Conservation (phyloP, 2,888 invertebrate species). For the Yponomeuta sedellus region DNA sequence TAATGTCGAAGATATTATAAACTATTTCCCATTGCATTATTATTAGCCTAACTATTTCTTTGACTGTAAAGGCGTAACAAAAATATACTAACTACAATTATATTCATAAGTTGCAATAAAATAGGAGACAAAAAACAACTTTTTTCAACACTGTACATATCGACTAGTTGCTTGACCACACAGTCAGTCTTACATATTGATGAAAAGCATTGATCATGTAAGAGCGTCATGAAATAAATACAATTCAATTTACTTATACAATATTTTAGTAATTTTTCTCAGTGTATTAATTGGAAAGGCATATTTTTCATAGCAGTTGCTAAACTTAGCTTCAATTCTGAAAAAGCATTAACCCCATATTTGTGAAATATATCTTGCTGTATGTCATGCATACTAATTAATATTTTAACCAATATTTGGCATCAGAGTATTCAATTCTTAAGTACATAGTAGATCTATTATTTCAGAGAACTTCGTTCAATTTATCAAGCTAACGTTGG, state of each 20-base stretch:
- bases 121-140: conserved; percentile 34
- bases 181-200: conserved; percentile 17
- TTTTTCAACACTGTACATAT: conserved; percentile 20
- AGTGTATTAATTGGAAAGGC: no score
- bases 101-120: conserved; percentile 27
- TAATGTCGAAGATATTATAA: background rate
- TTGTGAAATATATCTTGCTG: no score
- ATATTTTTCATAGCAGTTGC: no score
- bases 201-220: background rate
- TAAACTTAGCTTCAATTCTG: no score
- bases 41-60: background rate
- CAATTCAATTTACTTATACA: background rate
- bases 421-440: conserved; percentile 52
- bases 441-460: conserved; percentile 62
- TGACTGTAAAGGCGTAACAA: conserved; percentile 57
- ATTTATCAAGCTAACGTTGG: conserved; percentile 19
- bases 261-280: background rate
- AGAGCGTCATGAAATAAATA: background rate
- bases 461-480: conserved; percentile 54
- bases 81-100: conserved; percentile 58
- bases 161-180: conserved; percentile 39
- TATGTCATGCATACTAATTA: conserved; percentile 39
- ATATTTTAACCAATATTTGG: conserved; percentile 57
- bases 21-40: background rate
- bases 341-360: no score